Evolutionary conservation across 1,140 invertebrate genomes (phyloP), one percentile per base, ranked within the genome.

Genomic region (Sarcophaga peregrina): DNA sequence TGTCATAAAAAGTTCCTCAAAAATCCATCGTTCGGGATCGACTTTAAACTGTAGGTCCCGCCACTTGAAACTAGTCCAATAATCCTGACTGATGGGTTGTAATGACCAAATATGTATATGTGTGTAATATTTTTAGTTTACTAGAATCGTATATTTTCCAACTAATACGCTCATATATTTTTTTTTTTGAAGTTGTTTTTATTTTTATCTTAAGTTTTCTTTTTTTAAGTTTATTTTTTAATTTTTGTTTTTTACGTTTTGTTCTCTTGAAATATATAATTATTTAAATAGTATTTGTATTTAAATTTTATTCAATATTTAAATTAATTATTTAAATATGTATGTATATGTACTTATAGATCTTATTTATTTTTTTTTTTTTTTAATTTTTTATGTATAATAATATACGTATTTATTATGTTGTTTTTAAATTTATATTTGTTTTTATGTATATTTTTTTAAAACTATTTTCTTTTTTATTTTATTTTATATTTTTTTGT

Each of bases 171-270:
- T 45, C 68, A 6, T n/a, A 46, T 15, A 15, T 46, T 58, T 37
- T 37, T 37, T 37, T 37, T 46, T 81, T 82, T 75, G 37, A 74
- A 74, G 62, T 75, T 81, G 25, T 83, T 81, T 81, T 75, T 52
- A 80, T 25, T 74, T 83, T 72, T 83, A 76, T n/a, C 75, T 83
- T 45, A 81, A 46, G 48, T 83, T 82, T 83, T 83, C 74, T 75
- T 73, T 76, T 83, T 83, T 76, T 83, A 58, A 76, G 54, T 52
- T 74, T 82, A 50, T 81, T 78, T 82, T 81, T 5, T 81, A 20
- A 50, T 75, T 62, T 46, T 54, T 80, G 17, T 74, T 81, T 48
- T 37, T 20, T 80, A 81, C 54, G 6, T 37, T 80, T 83, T 83
- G 25, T 83, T 72, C 25, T 58, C 11, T 82, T 50, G 75, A 46